Base-by-base conservation (phyloP, 2,797 vertebrate genomes). In the Pseudomugil tenellus region DNA sequence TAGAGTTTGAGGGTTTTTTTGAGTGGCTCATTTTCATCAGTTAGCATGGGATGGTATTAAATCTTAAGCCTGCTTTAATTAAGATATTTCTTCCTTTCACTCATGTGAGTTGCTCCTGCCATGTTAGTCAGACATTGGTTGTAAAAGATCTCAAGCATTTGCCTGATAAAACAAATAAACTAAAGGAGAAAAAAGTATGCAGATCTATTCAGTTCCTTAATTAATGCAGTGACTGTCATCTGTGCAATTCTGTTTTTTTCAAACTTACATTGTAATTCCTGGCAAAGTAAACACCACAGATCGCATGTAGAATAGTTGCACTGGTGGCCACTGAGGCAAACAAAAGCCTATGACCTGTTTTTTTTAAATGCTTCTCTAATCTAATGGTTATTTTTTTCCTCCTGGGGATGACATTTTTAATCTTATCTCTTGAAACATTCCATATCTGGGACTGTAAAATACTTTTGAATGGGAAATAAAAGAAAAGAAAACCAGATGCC, bases 371-470 rank as follows among this genome's bases (percentile, higher is more conserved):
- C 23, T 26, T 19, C 32, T 77, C 46, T 51, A n/a, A 52, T 55
- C 29, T 31, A 31, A 31, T 31, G 29, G 3, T 31, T 31, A 46
- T 21, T 57, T 52, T 19, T 51, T 59, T 53, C 37, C 53, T 43
- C 13, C 31, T 14, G 43, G 8, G 57, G 31, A 71, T 73, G 28
- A 59, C 56, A 54, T 56, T 37, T 52, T 63, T 71, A 41, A 61
- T 70, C 60, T 81, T 52, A 77, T 75, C 57, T 41, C 16, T 5
- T 39, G 10, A 14, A 31, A 46, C 14, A 26, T 59, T 8, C 21
- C 39, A 59, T 10, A 25, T 35, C 51, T 63, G 51, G 57, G 14
- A 58, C 35, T 37, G 59, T 49, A 58, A 62, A 16, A 26, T 8
- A 5, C 37, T 35, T 67, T 71, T 53, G 31, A 48, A 37, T 2